A percentile compares a stretch with the other conserved stretches of the same genome.
These are phyloP conservation scores for Calephelis virginiensis DNA, from an alignment of 1,140 invertebrate genomes.

Conservation along the genomic window DNA sequence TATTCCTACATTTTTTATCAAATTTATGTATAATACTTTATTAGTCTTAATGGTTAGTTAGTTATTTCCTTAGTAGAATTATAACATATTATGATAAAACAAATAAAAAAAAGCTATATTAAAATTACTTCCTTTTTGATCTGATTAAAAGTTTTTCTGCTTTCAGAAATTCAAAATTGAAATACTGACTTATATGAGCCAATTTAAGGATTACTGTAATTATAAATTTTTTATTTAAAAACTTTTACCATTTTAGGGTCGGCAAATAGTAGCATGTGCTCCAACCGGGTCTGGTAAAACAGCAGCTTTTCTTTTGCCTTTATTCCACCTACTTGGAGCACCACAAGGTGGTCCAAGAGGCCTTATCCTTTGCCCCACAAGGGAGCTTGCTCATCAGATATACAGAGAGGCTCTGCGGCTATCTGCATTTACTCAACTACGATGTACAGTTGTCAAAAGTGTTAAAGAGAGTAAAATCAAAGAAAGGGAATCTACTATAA, in stretches of 20 bases:
- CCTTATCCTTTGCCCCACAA: constrained; percentile 93
- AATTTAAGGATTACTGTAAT: no score
- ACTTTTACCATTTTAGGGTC: constrained; percentile 73
- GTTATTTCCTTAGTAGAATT: no score
- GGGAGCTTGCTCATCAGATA: constrained; percentile 96
- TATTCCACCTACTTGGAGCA: constrained; percentile 84
- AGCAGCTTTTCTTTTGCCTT: constrained; percentile 90
- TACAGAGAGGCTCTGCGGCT: constrained; percentile 88
- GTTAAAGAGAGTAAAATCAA: constrained; percentile 76
- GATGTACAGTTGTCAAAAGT: constrained; percentile 62
- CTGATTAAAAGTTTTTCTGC: no score
- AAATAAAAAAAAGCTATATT: no score
- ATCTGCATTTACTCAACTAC: constrained; percentile 85
- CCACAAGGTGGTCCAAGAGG: constrained; percentile 88
- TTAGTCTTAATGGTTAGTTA: no score
- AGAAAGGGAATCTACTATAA: constrained; percentile 60
- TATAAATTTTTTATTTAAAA: no score
- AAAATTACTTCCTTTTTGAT: no score
- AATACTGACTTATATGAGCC: no score
- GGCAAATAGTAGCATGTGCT: constrained; percentile 95
- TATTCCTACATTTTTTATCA: neutral
- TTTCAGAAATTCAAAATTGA: no score
- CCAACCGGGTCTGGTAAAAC: constrained; percentile 95
- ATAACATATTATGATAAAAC: no score
- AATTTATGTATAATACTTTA: no score